A percentile compares a stretch with the other conserved stretches of the same genome.
Conservation (phyloP, 1,140 invertebrate genomes). For the Proctacanthus coquilletti region DNA sequence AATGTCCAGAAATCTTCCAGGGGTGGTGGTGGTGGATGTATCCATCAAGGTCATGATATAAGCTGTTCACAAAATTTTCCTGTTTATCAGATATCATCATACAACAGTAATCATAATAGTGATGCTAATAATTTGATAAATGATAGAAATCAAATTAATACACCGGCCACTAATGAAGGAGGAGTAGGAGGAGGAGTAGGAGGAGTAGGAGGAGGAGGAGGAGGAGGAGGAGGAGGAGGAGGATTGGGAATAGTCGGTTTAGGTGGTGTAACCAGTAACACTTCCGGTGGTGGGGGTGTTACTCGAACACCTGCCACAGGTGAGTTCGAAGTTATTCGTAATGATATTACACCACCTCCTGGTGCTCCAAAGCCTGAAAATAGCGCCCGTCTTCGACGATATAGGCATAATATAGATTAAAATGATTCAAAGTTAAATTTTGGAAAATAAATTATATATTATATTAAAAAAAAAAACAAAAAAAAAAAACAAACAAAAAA, state of each 20-base stretch:
- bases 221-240: neutral
- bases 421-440: constrained; percentile 1
- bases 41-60: too few relatives aligned
- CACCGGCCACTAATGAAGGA: too few relatives aligned
- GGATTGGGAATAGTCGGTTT: neutral
- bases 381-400: constrained; percentile 25
- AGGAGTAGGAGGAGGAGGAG: constrained; percentile 5
- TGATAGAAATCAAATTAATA: neutral
- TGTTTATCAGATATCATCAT: neutral
- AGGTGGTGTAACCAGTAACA: too few relatives aligned
- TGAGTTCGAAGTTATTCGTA: constrained; percentile 10
- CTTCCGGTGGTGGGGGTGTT: too few relatives aligned
- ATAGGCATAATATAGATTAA: constrained; percentile 28
- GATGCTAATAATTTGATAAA: neutral
- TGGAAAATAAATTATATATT: neutral
- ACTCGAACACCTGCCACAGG: too few relatives aligned
- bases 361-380: constrained; percentile 27
- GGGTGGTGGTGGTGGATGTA: too few relatives aligned
- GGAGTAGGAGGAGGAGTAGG: constrained; percentile 2
- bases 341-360: constrained; percentile 24
- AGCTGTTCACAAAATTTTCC: too few relatives aligned
- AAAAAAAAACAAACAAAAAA: neutral
- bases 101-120: neutral
- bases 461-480: neutral
- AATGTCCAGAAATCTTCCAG: neutral